Evolutionary conservation across 2,113 vertebrate genomes (phyloP), one percentile per base, ranked within the genome.

Genomic region (Pterophyllum scalare): DNA sequence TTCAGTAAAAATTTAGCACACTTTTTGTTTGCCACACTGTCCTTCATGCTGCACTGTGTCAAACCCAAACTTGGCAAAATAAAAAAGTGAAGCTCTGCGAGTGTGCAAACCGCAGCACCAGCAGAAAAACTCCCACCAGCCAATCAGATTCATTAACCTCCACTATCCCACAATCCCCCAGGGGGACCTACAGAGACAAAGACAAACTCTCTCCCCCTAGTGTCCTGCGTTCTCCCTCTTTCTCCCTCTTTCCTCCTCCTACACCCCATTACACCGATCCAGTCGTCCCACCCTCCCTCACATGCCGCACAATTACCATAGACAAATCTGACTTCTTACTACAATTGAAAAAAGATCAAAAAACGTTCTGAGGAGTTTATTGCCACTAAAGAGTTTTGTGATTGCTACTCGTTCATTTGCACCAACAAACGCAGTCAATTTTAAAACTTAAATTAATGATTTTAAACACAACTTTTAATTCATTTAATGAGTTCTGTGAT

Each of bases 91-190:
- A 92, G 84, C 87, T 78, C 86, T 82, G 85, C 26, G 57, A 92
- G 89, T 92, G 92, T 89, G 86, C 88, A 95, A 95, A 95, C 81
- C 79, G 91, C 94, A 94, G 92, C 91, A 91, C 85, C 92, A 95
- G 95, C 94, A 94, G 91, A 94, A 94, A 94, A 94, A 90, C 94
- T 93, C 87, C 79, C 81, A 92, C 60, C 83, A 93, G 80, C 91
- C 93, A 93, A 95, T 94, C 94, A 94, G 86, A 91, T 92, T 95
- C 95, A 95, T 96, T 96, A 96, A 95, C 94, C 94, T 94, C 91
- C 86, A 93, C 91, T 82, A 92, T 93, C 87, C 92, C 88, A 92
- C 89, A 92, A 92, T 91, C 90, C 92, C 93, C 85, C 84, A 64
- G 38, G 84, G 91, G 88, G 76, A 88, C 89, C 85, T 75, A 90